Evolutionary conservation across 2,113 vertebrate genomes (phyloP), one percentile per base, ranked within the genome.

Genomic region (Procavia capensis): DNA sequence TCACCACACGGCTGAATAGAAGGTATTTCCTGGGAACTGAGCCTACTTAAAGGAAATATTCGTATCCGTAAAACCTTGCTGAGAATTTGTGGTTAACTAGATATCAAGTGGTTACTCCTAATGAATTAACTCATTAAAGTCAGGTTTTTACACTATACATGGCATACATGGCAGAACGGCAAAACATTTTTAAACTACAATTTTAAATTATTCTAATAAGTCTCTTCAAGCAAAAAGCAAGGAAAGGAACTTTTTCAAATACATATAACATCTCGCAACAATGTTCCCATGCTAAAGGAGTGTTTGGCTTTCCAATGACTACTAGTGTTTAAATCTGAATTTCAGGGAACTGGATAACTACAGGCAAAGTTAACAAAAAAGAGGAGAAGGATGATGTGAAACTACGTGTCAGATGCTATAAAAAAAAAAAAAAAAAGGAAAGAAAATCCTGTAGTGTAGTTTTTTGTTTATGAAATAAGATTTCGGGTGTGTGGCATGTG

Each of bases 271-370:
- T 39, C 85, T 88, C 64, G 6, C 74, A 92, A 87, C 47, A 92
- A 29, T 57, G 80, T 63, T 92, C 47, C 54, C 63, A 85, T 9
- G 27, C 19, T 63, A 79, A 90, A 11, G 20, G 54, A 85, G 9
- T n/a, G 39, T 92, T 92, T 89, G 68, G 34, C 25, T 94, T 95
- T 92, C 47, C 19, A 82, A 61, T 57, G 74, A 34, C 34, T 4
- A 59, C 94, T 83, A 96, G 68, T 92, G 95, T 95, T 95, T 89
- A 78, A 96, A 78, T 90, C 27, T n/a, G n/a, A n/a, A 88, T 81
- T 72, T 66, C 45, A 89, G 27, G 61, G 54, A 76, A 91, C 2
- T 70, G 59, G 59, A 75, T 24, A 78, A 83, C 41, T 82, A 90
- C 47, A 88, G 64, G 84, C 31, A 85, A 92, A 95, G 39, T 84